Base-by-base conservation (phyloP, 2,797 vertebrate genomes). In the Meriones psammophilus region DNA sequence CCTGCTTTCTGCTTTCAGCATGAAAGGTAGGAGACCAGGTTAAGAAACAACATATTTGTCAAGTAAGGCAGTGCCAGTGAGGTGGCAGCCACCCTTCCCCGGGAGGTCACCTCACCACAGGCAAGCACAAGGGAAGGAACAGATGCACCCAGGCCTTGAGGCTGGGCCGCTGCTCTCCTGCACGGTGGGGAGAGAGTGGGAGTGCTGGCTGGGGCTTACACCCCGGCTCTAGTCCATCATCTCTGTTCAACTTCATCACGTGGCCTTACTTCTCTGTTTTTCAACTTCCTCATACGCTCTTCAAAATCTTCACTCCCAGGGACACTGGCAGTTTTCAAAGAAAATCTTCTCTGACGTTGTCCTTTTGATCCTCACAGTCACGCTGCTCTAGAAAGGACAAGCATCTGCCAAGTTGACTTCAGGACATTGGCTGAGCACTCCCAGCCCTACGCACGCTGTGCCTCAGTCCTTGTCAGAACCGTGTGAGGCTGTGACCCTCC, bases 11-110 rank as follows among this genome's bases (percentile, higher is more conserved):
- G 30, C 50, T 92, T 71, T 87, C 42, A 46, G 30, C 1, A 7
- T 58, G 91, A 80, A 73, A 93, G 93, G 28, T 68, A 80, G 66
- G 93, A 39, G 33, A n/a, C 15, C 36, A 73, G 14, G 5, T 76
- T 30, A 56, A 68, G 28, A 94, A 84, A 77, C 22, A 68, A 73
- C 78, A 1, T 13, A 1, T 54, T 66, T 95, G 46, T 85, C 12
- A 73, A 85, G 18, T 22, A 60, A 77, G 87, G 42, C 2, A 36
- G 62, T 2, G 1, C 42, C 56, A 58, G 56, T 64, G 39, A 74
- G 71, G 73, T 22, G 39, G 42, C 9, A 30, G 8, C 15, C 12
- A 1, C 30, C 8, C 4, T 36, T 13, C 13, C 9, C 71, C 46
- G 1, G 1, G 39, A 15, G 28, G n/a, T 26, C 0, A 4, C 36